These are phyloP conservation scores for Schizopygopsis malacanthus DNA, from an alignment of 2,797 vertebrate species.

Conservation along the genomic window DNA sequence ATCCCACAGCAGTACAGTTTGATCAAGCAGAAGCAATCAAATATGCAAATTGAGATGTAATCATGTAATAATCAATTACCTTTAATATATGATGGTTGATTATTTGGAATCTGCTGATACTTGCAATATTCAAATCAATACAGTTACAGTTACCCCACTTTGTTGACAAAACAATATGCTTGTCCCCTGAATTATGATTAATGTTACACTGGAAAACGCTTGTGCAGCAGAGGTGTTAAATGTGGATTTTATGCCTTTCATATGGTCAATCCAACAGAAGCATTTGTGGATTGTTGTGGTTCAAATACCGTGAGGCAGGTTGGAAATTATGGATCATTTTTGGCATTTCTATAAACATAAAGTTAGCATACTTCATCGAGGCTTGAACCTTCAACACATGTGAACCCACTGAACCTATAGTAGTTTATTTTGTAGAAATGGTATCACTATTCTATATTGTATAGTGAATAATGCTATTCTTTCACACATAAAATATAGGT, in stretches of 20 bases:
- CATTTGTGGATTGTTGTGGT: constrained; percentile 42
- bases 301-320: constrained; percentile 33
- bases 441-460: too few species aligned
- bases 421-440: not conserved
- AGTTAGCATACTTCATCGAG: constrained; percentile 17
- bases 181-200: constrained; percentile 17
- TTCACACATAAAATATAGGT: not conserved
- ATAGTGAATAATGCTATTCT: not conserved
- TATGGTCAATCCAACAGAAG: constrained; percentile 48
- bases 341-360: constrained; percentile 55
- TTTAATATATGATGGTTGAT: not conserved
- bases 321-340: constrained; percentile 57
- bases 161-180: not conserved
- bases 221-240: constrained; percentile 8
- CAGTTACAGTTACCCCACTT: not conserved
- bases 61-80: not conserved
- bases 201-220: constrained; percentile 23
- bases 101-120: not conserved
- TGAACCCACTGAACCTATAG: constrained; percentile 36
- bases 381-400: constrained; percentile 32
- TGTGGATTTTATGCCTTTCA: constrained; percentile 52
- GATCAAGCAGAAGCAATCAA: not conserved
- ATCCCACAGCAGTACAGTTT: constrained; percentile 1
- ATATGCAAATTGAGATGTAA: not conserved
- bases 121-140: constrained; percentile 7